Base-by-base conservation (phyloP, 2,888 invertebrate species). In the Agrilus cyanescens region DNA sequence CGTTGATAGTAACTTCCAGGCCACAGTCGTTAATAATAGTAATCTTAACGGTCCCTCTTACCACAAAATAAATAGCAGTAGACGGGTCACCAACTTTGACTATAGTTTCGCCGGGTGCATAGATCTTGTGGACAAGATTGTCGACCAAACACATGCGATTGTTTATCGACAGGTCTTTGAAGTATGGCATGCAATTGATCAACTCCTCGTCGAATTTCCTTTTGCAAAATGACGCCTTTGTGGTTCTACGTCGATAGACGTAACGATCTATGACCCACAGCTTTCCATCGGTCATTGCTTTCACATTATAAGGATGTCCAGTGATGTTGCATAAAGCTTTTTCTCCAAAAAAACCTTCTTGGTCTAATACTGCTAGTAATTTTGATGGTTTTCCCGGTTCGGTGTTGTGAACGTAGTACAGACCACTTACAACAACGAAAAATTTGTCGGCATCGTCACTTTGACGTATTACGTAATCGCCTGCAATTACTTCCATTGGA, bases 401-500 rank as follows among this genome's bases (percentile, higher is more conserved):
- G 55, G 69, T 70, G 44, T 84, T 83, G 62, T 71, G 80, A 46
- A 84, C 84, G 58, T 83, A 78, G 65, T 78, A 86, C 51, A 72
- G 70, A 44, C 85, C 85, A 57, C 84, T 84, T 71, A 90, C 89
- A 67, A 94, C 91, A 59, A 94, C 89, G 72, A 94, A 93, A 71
- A 94, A 94, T 70, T 93, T 91, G 70, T 93, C 93, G 32, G 93
- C 93, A 66, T 91, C 93, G 65, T 90, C 91, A 43, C 84, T 90
- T 68, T 93, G 91, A 57, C 84, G 78, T 64, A 93, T 93, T 54
- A 94, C 83, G 66, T 78, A 82, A 62, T 91, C 91, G 52, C 80
- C 81, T 20, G 82, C 75, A 58, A 77, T 73, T 44, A 88, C 82
- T 61, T 78, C 80, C 65, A 84, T 85, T 68, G 93, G 91, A 68